These are phyloP conservation scores for Branchipolynoe longqiensis DNA, from an alignment of 2,888 invertebrate genomes.

Conservation along the genomic window DNA sequence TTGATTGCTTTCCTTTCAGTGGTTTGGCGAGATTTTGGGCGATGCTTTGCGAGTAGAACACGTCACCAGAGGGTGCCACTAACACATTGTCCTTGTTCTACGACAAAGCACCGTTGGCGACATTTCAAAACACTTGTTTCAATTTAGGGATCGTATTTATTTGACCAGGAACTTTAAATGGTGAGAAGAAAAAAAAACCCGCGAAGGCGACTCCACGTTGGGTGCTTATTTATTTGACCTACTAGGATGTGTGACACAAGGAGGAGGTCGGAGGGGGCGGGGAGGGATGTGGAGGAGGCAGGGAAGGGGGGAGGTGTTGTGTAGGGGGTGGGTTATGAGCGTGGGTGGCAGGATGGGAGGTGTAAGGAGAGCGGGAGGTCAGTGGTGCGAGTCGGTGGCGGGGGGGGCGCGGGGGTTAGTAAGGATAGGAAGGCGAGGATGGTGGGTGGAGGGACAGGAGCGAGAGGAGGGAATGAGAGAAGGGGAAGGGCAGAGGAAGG, in stretches of 20 bases:
- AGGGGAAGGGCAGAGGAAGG: too few species aligned
- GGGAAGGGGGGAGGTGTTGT: not conserved
- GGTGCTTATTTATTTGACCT: not conserved
- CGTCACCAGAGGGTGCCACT: too few species aligned
- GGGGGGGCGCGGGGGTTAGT: too few species aligned
- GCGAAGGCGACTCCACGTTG: not conserved
- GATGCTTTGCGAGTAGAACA: too few species aligned
- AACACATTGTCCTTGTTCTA: not conserved
- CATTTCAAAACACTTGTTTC: constrained; percentile 17
- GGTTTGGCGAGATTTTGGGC: too few species aligned
- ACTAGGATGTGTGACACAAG: not conserved
- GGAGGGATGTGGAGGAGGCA: not conserved
- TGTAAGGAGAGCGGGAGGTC: too few species aligned
- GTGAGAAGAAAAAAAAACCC: not conserved
- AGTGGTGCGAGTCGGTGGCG: too few species aligned
- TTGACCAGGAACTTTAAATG: not conserved
- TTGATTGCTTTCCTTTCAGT: too few species aligned
- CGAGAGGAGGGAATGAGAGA: too few species aligned
- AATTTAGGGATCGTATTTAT: not conserved
- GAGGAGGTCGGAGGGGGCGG: not conserved
- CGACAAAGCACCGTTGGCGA: not conserved
- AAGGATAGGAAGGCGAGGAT: too few species aligned
- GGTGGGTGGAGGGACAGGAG: too few species aligned
- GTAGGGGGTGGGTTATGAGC: not conserved
- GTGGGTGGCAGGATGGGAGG: too few species aligned